phyloP scores from a whole-genome alignment of 37 sponge, comb jelly and placozoan species.

The Hexactinellida sp. region DNA sequence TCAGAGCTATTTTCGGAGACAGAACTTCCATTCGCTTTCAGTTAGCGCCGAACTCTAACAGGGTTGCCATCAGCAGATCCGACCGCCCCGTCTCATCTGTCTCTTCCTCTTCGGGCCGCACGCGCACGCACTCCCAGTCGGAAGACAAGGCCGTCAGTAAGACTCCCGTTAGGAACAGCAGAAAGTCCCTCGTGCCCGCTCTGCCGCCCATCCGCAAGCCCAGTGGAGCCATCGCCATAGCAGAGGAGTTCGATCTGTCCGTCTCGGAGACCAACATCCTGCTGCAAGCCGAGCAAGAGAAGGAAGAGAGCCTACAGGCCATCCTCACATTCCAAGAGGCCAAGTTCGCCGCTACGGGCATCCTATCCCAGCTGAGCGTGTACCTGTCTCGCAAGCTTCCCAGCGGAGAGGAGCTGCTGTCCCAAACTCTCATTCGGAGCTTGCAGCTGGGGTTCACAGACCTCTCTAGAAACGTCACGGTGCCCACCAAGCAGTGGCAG shows the following conservation, averaged over 20 bases:
- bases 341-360: slow-evolving; percentile 42
- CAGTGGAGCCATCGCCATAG: neutral
- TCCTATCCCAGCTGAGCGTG: slow-evolving; percentile 29
- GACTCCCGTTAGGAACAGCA: neutral
- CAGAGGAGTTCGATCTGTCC: neutral
- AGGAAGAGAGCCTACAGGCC: neutral
- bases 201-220: neutral
- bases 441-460: slow-evolving; percentile 24
- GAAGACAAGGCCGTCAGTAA: neutral
- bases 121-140: neutral
- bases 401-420: neutral
- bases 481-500: slow-evolving; percentile 73
- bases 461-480: slow-evolving; percentile 26
- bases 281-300: neutral
- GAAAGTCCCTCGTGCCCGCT: neutral
- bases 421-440: slow-evolving; percentile 26
- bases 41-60: neutral
- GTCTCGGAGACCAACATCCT: neutral
- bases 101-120: neutral
- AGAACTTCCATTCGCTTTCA: neutral
- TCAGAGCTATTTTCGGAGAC: slow-evolving; percentile 12
- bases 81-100: neutral
- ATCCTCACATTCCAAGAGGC: slow-evolving; percentile 29
- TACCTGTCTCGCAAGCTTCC: neutral
- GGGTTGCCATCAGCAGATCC: neutral